These are phyloP conservation scores for Pogoniulus pusillus DNA, from an alignment of 2,797 vertebrate genomes.

Conservation along the genomic window DNA sequence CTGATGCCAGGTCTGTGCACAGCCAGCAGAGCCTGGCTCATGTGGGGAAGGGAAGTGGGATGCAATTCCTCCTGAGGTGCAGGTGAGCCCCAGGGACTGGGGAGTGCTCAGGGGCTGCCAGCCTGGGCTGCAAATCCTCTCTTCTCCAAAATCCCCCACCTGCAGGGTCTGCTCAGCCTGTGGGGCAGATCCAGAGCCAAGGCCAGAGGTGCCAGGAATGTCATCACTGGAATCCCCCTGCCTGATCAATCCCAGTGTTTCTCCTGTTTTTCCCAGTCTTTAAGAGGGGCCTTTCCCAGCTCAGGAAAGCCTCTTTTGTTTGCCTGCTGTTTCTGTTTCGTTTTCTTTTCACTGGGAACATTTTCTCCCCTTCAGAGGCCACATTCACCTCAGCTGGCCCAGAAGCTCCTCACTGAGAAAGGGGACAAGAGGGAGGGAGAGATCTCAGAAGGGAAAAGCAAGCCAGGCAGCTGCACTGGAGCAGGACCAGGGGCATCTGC, in stretches of 20 bases:
- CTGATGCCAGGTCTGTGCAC: not conserved
- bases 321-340: not conserved
- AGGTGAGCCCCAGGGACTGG: fast-evolving
- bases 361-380: not conserved
- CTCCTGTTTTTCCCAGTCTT: not conserved
- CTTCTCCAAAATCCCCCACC: fast-evolving
- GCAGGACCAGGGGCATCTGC: fast-evolving
- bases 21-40: not conserved
- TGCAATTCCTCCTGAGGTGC: not conserved
- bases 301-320: fast-evolving
- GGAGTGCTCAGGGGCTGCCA: not conserved
- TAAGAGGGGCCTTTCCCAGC: not conserved
- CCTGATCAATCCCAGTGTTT: not conserved
- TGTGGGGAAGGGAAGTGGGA: not conserved
- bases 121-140: not conserved
- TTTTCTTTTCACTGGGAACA: not conserved
- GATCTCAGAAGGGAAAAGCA: not conserved
- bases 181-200: not conserved
- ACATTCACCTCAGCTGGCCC: not conserved
- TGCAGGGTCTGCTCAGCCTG: fast-evolving
- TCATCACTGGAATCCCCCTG: fast-evolving
- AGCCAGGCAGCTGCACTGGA: not conserved
- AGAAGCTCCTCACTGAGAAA: fast-evolving
- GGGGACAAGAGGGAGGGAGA: not conserved
- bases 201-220: not conserved